Conservation (phyloP, 2,888 invertebrate genomes). For the Dendrolimus houi region DNA sequence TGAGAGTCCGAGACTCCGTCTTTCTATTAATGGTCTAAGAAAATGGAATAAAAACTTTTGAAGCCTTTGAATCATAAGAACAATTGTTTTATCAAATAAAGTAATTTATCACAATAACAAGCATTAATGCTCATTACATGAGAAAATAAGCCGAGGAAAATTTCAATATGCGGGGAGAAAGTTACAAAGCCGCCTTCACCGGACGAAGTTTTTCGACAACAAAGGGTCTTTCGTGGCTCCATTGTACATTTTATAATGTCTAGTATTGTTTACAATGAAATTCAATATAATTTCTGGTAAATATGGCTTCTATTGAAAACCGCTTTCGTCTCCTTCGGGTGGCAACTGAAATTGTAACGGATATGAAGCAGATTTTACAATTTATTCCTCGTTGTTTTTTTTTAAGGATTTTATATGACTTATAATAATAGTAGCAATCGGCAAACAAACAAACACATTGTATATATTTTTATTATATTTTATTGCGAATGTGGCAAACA, state of each 20-base stretch:
- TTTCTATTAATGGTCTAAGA: no score
- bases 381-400: no score
- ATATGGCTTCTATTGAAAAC: background rate
- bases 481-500: no score
- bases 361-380: background rate
- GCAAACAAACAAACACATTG: no score
- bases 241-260: background rate
- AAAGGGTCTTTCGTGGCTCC: background rate
- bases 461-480: no score
- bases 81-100: no score
- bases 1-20: no score
- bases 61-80: no score
- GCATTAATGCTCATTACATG: background rate
- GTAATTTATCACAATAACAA: no score
- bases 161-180: background rate
- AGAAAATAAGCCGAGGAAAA: background rate
- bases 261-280: background rate
- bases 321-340: background rate
- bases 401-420: no score
- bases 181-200: background rate
- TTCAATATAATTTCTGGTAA: background rate
- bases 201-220: background rate
- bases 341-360: background rate
- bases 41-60: no score
- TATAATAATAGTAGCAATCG: no score